Evolutionary conservation across 2,888 invertebrate species (phyloP).

Genomic region (Pandemis heparana): DNA sequence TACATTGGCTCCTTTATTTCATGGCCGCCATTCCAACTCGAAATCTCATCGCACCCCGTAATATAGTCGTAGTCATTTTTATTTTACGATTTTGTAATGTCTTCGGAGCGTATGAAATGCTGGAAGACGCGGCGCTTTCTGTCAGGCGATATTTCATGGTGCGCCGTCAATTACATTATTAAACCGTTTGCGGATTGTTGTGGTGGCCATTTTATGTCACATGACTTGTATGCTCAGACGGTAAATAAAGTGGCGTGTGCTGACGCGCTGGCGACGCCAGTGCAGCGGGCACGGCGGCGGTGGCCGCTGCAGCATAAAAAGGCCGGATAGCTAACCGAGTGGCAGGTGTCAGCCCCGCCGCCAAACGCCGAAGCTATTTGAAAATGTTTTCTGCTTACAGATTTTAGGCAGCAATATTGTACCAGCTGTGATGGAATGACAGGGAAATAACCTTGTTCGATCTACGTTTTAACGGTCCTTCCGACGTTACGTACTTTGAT

Average conservation of each 20-base stretch:
- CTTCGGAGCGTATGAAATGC: constrained; percentile 53
- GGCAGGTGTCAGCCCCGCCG: constrained; percentile 51
- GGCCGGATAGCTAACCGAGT: constrained; percentile 47
- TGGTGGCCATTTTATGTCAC: constrained; percentile 13
- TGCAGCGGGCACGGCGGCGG: constrained; percentile 37
- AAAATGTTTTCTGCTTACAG: constrained; percentile 16
- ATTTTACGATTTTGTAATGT: constrained; percentile 71
- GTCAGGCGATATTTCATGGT: constrained; percentile 49
- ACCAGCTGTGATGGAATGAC: constrained; percentile 24
- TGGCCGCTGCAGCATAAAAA: constrained; percentile 47
- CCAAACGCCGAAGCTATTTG: constrained; percentile 46
- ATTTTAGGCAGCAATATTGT: constrained; percentile 26
- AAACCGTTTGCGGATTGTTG: constrained; percentile 43
- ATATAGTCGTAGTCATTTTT: constrained; percentile 62
- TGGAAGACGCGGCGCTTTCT: constrained; percentile 44
- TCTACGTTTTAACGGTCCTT: neutral
- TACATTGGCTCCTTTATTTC: constrained; percentile 65
- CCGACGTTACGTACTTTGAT: neutral
- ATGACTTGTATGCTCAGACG: neutral
- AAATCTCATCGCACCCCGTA: constrained; percentile 63
- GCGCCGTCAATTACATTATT: constrained; percentile 47
- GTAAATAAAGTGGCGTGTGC: neutral
- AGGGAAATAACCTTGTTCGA: constrained; percentile 21
- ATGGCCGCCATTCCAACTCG: constrained; percentile 60
- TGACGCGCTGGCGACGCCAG: constrained; percentile 19